These are phyloP conservation scores for Apistogramma diplotaenia DNA, from an alignment of 2,113 vertebrate species.

Conservation along the genomic window DNA sequence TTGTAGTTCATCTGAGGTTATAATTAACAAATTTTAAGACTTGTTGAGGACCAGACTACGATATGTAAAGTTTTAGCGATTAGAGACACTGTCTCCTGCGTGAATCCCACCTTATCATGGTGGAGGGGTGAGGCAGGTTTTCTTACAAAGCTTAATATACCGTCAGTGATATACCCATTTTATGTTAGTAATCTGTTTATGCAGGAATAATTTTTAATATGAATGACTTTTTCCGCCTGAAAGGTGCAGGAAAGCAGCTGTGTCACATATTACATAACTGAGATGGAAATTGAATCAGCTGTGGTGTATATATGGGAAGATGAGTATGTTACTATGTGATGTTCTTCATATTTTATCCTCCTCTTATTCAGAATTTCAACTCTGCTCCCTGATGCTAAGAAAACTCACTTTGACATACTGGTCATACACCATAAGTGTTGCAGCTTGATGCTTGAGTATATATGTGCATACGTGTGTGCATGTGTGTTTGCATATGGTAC, in stretches of 20 bases:
- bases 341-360: neutral
- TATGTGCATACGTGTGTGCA: conserved; percentile 10
- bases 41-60: too few relatives aligned
- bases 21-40: too few relatives aligned
- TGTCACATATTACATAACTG: neutral
- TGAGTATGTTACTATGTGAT: neutral
- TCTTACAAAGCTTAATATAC: neutral
- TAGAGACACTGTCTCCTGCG: too few relatives aligned
- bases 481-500: conserved; percentile 10
- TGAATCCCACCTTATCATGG: too few relatives aligned
- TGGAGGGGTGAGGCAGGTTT: neutral
- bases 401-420: conserved; percentile 29
- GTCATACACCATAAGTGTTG: conserved; percentile 37
- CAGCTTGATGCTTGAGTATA: conserved; percentile 13
- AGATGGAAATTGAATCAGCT: neutral
- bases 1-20: too few relatives aligned
- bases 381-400: conserved; percentile 10
- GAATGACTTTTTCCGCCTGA: neutral
- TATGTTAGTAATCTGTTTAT: neutral
- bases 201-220: neutral
- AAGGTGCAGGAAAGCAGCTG: neutral
- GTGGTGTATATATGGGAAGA: neutral
- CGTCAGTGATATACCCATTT: neutral
- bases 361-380: conserved; percentile 9
- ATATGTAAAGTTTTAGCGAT: too few relatives aligned